Base-by-base conservation (phyloP, 1,140 invertebrate genomes). In the Euschistus heros region DNA sequence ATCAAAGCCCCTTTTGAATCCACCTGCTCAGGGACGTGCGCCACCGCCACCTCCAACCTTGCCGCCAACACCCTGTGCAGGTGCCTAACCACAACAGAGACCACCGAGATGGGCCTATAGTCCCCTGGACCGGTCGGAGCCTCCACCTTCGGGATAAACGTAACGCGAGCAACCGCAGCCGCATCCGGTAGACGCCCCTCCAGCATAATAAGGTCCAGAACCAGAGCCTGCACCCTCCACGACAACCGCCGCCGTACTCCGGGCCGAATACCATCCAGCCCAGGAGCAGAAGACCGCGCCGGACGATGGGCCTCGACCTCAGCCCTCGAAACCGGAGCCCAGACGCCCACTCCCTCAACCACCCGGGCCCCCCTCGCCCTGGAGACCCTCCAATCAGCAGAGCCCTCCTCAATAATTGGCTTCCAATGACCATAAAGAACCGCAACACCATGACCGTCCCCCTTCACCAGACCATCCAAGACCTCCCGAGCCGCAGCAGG, bases 1-100 rank as follows among this genome's bases (percentile, higher is more conserved):
- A 18, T 52, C 47, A 52, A 52, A 52, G 10, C 47, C 47, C 47
- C 47, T 52, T 18, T 18, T 52, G n/a, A 52, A 52, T 13, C 47
- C 47, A 6, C 8, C n/a, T 52, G 47, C 47, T 52, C 47, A 52
- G 47, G 47, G 8, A 52, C 47, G 20, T 52, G 8, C 8, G 8
- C 13, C 13, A 52, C 47, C n/a, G n/a, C 47, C 13, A 13, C 20
- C 20, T 52, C 47, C n/a, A 52, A 18, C 8, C 47, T 8, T 6
- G n/a, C 8, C 8, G 47, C 47, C 47, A 52, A 52, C 6, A 52
- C 20, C 8, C 47, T 13, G n/a, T 52, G 47, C 6, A 52, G 47
- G n/a, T 52, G 47, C 8, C 47, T 8, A 6, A 52, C 47, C 5
- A 52, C n/a, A n/a, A n/a, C n/a, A n/a, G n/a, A n/a, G n/a, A n/a